Base-by-base conservation (phyloP, 2,888 invertebrate genomes). In the Arge pagana region DNA sequence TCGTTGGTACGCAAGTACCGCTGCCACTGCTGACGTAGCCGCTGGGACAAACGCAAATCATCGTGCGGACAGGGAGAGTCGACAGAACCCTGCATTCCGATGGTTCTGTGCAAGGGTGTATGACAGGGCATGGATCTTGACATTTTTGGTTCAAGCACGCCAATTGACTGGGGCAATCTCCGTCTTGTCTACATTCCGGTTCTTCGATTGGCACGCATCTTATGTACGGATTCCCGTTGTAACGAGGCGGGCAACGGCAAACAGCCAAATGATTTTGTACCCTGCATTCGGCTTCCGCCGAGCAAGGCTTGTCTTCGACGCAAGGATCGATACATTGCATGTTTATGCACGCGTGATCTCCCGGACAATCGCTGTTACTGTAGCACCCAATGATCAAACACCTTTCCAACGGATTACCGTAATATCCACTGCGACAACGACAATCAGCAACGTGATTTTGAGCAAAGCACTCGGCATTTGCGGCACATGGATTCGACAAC, bases 11-110 rank as follows among this genome's bases (percentile, higher is more conserved):
- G 69, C 93, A 92, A 31, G 88, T 84, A 41, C 91, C 91, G 60
- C 85, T 86, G 50, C 92, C 93, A 59, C 87, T 88, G 76, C 89
- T 91, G 3, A 92, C 85, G 65, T 91, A 93, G 13, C 94, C 94
- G 43, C 90, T 89, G 19, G 93, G 91, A 66, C 95, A 95, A 3
- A 91, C 85, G 71, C 94, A 95, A 28, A 92, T 83, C 89, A 94
- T 91, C 1, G 93, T 93, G 56, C 93, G 83, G 4, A 93, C 89
- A 0, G 94, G 93, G 19, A 88, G 76, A 3, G 93, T 90, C 1
- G 88, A 85, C 18, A 90, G 84, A 0, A 93, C 92, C 75, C 87
- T 85, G 69, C 94, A 94, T 57, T 84, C 84, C 0, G 93, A 87
- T 26, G 93, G 92, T 48, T 83, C 81, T 36, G 85, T 83, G 71